phyloP scores from a whole-genome alignment of 1,140 invertebrate genomes.

The Dermatophagoides farinae region DNA sequence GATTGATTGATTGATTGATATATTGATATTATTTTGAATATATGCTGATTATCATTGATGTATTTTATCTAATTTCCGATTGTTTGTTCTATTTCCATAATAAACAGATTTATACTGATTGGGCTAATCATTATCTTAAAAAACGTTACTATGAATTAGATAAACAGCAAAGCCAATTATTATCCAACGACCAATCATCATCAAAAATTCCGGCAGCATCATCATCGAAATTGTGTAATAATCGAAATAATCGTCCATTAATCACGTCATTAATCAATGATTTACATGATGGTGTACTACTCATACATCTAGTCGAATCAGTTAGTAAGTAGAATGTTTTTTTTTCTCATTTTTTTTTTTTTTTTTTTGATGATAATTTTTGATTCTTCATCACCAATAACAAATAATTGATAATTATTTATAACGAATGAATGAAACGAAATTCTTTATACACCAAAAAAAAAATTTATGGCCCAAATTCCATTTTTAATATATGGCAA shows the following conservation, averaged over 20 bases:
- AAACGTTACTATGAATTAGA: constrained; percentile 59
- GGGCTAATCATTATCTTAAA: constrained; percentile 91
- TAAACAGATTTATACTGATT: constrained; percentile 79
- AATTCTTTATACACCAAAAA: not conserved
- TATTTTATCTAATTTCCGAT: constrained; percentile 23
- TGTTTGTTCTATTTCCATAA: not conserved
- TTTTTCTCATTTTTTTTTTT: not conserved
- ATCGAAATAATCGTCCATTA: not conserved
- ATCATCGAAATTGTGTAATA: not conserved
- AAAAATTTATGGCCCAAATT: too few species aligned
- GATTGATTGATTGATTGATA: not conserved
- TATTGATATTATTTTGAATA: too few species aligned
- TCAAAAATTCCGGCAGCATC: not conserved
- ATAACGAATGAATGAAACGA: not conserved
- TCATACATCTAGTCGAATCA: constrained; percentile 78
- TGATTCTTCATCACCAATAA: not conserved
- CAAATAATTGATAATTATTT: not conserved
- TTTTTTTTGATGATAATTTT: not conserved
- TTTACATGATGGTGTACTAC: constrained; percentile 66
- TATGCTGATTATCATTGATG: constrained; percentile 17
- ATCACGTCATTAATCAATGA: constrained; percentile 45
- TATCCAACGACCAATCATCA: not conserved
- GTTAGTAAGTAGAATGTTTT: constrained; percentile 50
- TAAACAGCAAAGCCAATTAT: constrained; percentile 27
- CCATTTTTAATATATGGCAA: too few species aligned